Base-by-base conservation (phyloP, 2,113 vertebrate genomes). In the Siphamia tubifer region DNA sequence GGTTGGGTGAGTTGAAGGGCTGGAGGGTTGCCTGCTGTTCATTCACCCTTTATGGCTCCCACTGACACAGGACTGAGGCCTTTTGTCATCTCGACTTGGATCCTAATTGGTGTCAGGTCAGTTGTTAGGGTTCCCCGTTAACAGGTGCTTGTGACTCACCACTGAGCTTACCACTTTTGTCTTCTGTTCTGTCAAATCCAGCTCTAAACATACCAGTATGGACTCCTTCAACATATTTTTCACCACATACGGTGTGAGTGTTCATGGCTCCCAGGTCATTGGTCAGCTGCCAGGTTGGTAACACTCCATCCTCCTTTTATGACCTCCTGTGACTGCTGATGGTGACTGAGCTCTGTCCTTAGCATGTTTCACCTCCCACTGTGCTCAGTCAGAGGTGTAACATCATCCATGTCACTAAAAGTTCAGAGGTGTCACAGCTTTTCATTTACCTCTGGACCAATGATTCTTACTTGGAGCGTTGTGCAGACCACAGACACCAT, bases 101-200 rank as follows among this genome's bases (percentile, higher is more conserved):
- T 54, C 16, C 17, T 40, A 15, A 15, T 51, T 1, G 1, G 44
- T 27, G 12, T 34, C 61, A 40, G 81, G 66, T 69, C 81, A 72
- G 19, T 34, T 55, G 60, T 35, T 24, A 74, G 69, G 69, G 73
- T 67, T 63, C 13, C 11, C 30, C 35, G 10, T 55, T 56, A 52
- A 32, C 34, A 12, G 19, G 25, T 28, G 39, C 60, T 69, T 66
- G 43, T 84, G 75, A 84, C 43, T 80, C 80, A 83, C 32, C 40
- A 1, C 21, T 20, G 47, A 56, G 36, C 25, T 65, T 11, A 43
- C 74, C 49, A 11, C 74, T 80, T 38, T 44, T 54, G 68, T 62
- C 76, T 73, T 57, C 17, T 2, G 2, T 58, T 39, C 16, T 55
- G 74, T 75, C 79, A 70, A 12, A 25, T 30, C 8, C 39, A 35